A percentile compares a stretch with the other conserved stretches of the same genome.
Evolutionary conservation across 1,140 invertebrate genomes (phyloP).

Genomic region (Zaprionus vittiger): DNA sequence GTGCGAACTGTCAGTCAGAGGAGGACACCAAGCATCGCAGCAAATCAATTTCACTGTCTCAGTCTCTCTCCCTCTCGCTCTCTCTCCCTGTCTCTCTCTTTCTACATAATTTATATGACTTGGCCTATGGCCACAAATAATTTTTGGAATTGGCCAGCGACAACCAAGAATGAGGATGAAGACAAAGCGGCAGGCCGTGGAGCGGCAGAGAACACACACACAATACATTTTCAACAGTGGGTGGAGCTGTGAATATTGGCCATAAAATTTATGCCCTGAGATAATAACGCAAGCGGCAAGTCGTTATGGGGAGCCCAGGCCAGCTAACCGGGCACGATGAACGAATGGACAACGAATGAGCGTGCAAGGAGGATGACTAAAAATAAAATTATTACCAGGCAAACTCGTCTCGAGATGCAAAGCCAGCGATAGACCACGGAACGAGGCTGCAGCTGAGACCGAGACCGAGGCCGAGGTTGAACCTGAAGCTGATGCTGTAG

Average conservation of each 20-base stretch:
- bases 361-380: constrained; percentile 61
- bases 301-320: constrained; percentile 59
- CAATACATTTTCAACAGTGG: constrained; percentile 79
- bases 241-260: constrained; percentile 82
- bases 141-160: constrained; percentile 60
- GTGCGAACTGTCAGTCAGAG: constrained; percentile 59
- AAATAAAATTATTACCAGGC: constrained; percentile 80
- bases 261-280: constrained; percentile 81
- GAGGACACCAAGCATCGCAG: constrained; percentile 35
- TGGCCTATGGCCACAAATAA: constrained; percentile 68
- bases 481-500: constrained; percentile 29
- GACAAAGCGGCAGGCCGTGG: not conserved
- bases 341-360: constrained; percentile 3
- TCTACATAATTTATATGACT: constrained; percentile 73
- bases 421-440: constrained; percentile 59
- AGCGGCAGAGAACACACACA: constrained; percentile 37
- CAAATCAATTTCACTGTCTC: constrained; percentile 67
- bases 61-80: not conserved
- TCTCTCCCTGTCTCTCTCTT: constrained; percentile 7
- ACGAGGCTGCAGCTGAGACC: constrained; percentile 7
- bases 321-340: constrained; percentile 1
- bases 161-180: not conserved
- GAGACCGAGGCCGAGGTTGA: not conserved
- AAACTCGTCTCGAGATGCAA: constrained; percentile 79
- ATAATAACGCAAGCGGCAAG: constrained; percentile 82